phyloP scores from a whole-genome alignment of 1,140 invertebrate species.

The Heliconius eleuchia region DNA sequence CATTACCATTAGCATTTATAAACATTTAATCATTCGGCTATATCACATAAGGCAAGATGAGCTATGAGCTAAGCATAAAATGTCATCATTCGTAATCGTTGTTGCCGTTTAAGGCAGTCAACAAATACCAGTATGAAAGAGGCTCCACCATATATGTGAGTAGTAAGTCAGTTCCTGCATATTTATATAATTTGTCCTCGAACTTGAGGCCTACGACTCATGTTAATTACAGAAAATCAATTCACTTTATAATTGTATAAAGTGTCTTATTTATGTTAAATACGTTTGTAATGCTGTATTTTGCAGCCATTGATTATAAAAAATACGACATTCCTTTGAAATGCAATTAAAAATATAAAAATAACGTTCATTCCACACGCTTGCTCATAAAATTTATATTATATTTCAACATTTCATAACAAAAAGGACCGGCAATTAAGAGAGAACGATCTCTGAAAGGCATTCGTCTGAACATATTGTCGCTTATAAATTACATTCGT shows the following conservation, averaged over 20 bases:
- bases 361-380: neutral
- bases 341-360: neutral
- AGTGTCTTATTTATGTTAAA: slow-evolving; percentile 18
- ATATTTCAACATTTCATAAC: neutral
- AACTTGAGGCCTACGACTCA: slow-evolving; percentile 47
- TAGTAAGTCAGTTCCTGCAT: slow-evolving; percentile 28
- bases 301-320: neutral
- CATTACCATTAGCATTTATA: no score
- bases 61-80: slow-evolving; percentile 31
- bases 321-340: neutral
- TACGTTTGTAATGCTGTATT: neutral
- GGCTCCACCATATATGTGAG: slow-evolving; percentile 37
- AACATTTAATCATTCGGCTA: neutral
- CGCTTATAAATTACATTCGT: slow-evolving; percentile 42
- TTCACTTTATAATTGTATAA: neutral
- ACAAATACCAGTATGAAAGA: slow-evolving; percentile 32
- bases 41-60: slow-evolving; percentile 15
- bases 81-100: slow-evolving; percentile 37
- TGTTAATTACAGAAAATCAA: slow-evolving; percentile 4
- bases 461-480: slow-evolving; percentile 33
- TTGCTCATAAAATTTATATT: neutral
- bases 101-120: slow-evolving; percentile 33
- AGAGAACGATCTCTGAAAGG: slow-evolving; percentile 11
- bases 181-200: slow-evolving; percentile 43
- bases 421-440: slow-evolving; percentile 7